These are phyloP conservation scores for Thalassophryne amazonica DNA, from an alignment of 2,797 vertebrate genomes.

Conservation along the genomic window DNA sequence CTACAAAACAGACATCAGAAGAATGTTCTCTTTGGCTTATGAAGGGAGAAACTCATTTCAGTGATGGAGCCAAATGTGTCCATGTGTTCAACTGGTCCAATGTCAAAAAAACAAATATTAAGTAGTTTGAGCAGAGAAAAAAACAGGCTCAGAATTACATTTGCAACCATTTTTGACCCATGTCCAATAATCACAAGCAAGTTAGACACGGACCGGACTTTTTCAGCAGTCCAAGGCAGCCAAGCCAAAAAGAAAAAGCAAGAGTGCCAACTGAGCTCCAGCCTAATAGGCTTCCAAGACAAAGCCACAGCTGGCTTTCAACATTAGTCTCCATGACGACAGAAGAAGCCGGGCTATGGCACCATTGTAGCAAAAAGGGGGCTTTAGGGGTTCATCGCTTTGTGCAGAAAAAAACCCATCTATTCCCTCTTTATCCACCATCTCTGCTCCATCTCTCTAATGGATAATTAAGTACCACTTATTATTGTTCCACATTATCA, in stretches of 20 bases:
- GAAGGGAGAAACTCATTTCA: slow-evolving; percentile 20
- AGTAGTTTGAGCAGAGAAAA: slow-evolving; percentile 26
- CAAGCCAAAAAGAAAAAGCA: slow-evolving; percentile 59
- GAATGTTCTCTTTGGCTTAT: neutral
- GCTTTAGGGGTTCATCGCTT: slow-evolving; percentile 59
- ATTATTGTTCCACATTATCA: slow-evolving; percentile 61
- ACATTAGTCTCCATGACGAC: slow-evolving; percentile 75
- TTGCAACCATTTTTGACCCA: slow-evolving; percentile 37
- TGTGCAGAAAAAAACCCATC: slow-evolving; percentile 60
- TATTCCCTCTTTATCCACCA: slow-evolving; percentile 55
- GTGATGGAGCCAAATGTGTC: neutral
- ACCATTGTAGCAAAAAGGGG: slow-evolving; percentile 51
- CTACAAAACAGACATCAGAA: neutral
- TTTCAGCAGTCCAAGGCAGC: slow-evolving; percentile 40
- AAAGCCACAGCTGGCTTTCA: slow-evolving; percentile 75
- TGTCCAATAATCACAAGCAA: slow-evolving; percentile 38
- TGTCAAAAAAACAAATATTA: slow-evolving; percentile 2
- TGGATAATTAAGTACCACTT: slow-evolving; percentile 72
- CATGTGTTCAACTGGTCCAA: slow-evolving; percentile 5
- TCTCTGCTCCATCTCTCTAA: slow-evolving; percentile 56
- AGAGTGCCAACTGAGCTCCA: slow-evolving; percentile 55
- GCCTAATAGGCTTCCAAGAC: slow-evolving; percentile 73
- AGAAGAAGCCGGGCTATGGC: slow-evolving; percentile 56
- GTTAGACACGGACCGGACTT: slow-evolving; percentile 44
- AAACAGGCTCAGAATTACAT: slow-evolving; percentile 39